Evolutionary conservation across 2,888 invertebrate genomes (phyloP), one percentile per base, ranked within the genome.

Genomic region (Nemapogon koenigi): DNA sequence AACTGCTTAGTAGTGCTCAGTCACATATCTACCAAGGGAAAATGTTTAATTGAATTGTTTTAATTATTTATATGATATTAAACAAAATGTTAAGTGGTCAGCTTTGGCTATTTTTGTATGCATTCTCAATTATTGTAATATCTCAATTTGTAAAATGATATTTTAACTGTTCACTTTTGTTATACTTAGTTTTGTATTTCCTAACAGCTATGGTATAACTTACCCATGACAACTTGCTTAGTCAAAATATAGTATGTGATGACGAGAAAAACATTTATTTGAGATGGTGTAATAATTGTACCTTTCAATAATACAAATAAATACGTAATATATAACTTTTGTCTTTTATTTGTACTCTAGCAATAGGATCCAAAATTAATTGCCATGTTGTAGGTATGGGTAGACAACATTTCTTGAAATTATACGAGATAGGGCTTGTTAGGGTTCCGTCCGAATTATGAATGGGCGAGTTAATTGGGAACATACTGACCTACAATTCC

Each of bases 201-300:
- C 65, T 67, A 55, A 8, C 17, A 16, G 18, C n/a, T 11, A 16
- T 37, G 19, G 37, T 19, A 28, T 33, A 52, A n/a, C 62, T 61
- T 73, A 75, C 72, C 75, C 62, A 56, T 53, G 59, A 67, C 67
- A 56, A 64, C 64, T 70, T 69, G 69, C 69, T 67, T 72, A 72
- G 70, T 73, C 70, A 69, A 65, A 62, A 64, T 57, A 54, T 62
- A 58, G 65, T 61, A 57, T 59, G 70, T 66, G 64, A 66, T 63
- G 65, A 14, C 25, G 25, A 22, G 14, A 13, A 22, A 37, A n/a
- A n/a, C n/a, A 11, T 11, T 17, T 17, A 61, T 67, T 66, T 63
- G 59, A 59, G 69, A 72, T 68, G 73, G 63, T 76, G 76, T 76
- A 76, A 75, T 73, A 76, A 76, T 76, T 78, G 76, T 76, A 76